Base-by-base conservation (phyloP, 1,140 invertebrate species). In the Triops longicaudatus region DNA sequence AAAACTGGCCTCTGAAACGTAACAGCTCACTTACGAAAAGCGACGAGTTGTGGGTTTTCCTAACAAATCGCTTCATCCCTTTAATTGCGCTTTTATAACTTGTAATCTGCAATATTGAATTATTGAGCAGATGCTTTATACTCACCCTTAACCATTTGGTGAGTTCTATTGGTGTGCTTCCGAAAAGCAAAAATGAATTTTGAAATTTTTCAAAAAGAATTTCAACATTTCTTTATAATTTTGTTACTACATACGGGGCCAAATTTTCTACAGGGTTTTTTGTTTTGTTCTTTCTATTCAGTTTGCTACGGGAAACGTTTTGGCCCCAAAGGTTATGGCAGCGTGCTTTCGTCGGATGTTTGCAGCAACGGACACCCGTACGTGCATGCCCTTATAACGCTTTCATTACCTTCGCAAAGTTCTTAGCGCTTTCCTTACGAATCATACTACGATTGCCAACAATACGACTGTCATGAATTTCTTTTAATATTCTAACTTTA, bases 241-340 rank as follows among this genome's bases (percentile, higher is more conserved):
- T 27, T n/a, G 26, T 73, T 73, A 22, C 7, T 17, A n/a, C 50
- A 14, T 22, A 63, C 5, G 50, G 50, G 14, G 50, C n/a, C 50
- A 22, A 63, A 63, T n/a, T 63, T 10, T 63, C 50, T 63, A 63
- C 22, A 63, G 14, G 14, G 7, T 22, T 17, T 63, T 63, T 63
- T 73, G 75, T 73, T 72, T 78, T 31, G 77, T 78, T 79, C 73
- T 37, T 74, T 28, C n/a, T 37, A 28, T 74, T 71, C 26, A 78
- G 74, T 79, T 79, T 63, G 44, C 73, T 77, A 79, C n/a, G 74
- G 31, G 12, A 78, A 79, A 89, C 91, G 90, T 87, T 97, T 95
- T 86, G 94, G 94, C 81, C 94, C 94, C 79, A 95, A 95, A 86
- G 94, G 94, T 84, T 96, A 96, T 85, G 94, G 94, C 81, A 96